Evolutionary conservation across 2,888 invertebrate genomes (phyloP).

Genomic region (Argyresthia albistria): DNA sequence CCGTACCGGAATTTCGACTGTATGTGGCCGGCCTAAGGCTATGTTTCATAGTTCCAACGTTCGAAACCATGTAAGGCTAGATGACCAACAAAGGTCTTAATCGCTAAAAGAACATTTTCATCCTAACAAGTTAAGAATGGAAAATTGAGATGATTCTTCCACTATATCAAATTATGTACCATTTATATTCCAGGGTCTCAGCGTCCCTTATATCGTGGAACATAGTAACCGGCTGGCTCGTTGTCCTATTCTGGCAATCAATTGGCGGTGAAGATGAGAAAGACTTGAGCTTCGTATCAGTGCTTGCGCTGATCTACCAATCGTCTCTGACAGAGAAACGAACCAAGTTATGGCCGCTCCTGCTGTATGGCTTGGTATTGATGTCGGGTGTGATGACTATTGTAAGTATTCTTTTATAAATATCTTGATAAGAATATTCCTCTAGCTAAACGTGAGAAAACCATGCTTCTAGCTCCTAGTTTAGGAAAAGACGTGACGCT

Average conservation of each 20-base stretch:
- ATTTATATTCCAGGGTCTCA: conserved; percentile 64
- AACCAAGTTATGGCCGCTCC: conserved; percentile 68
- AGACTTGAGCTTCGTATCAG: conserved; percentile 69
- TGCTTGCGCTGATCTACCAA: conserved; percentile 75
- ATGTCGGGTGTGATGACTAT: conserved; percentile 75
- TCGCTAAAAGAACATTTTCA: too few relatives aligned
- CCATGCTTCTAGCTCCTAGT: too few relatives aligned
- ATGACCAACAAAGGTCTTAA: too few relatives aligned
- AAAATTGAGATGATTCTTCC: too few relatives aligned
- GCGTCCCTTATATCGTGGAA: conserved; percentile 69
- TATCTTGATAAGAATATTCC: neutral
- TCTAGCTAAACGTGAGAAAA: too few relatives aligned
- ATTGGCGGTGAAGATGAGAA: conserved; percentile 45
- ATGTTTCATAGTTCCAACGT: too few relatives aligned
- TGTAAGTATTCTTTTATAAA: conserved; percentile 47
- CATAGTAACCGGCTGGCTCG: conserved; percentile 69
- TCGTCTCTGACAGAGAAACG: conserved; percentile 55
- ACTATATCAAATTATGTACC: too few relatives aligned
- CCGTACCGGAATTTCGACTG: too few relatives aligned
- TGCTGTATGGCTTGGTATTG: conserved; percentile 68
- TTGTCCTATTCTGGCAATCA: conserved; percentile 70
- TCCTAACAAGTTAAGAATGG: too few relatives aligned
- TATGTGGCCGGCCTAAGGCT: too few relatives aligned
- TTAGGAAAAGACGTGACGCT: too few relatives aligned
- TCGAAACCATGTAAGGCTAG: too few relatives aligned